These are phyloP conservation scores for Syritta pipiens DNA, from an alignment of 2,888 invertebrate genomes.

Conservation along the genomic window DNA sequence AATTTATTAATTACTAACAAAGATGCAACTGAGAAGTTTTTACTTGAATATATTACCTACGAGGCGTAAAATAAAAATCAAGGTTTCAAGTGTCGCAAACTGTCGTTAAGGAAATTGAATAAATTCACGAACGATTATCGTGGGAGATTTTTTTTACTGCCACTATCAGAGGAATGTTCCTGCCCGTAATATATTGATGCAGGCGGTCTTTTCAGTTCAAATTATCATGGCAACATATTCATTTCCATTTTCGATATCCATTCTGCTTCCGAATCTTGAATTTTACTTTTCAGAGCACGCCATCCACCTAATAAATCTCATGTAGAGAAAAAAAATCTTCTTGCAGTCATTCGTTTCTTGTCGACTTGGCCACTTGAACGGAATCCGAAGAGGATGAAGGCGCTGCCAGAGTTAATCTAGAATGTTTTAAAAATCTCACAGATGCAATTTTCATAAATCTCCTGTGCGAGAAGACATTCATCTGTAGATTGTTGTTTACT, in stretches of 20 bases:
- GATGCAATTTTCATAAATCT: constrained; percentile 60
- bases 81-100: no score
- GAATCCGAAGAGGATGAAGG: constrained; percentile 34
- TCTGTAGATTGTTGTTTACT: not conserved
- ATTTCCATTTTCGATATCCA: constrained; percentile 49
- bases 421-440: constrained; percentile 29
- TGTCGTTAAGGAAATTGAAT: no score
- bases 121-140: no score
- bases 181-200: not conserved
- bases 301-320: constrained; percentile 51
- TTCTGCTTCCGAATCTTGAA: constrained; percentile 32
- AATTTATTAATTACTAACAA: not conserved
- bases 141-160: no score
- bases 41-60: no score
- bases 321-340: constrained; percentile 28
- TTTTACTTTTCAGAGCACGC: constrained; percentile 43
- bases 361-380: constrained; percentile 21
- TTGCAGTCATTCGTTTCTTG: not conserved
- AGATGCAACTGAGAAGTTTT: no score
- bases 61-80: no score
- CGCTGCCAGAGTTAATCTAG: constrained; percentile 41
- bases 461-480: constrained; percentile 22
- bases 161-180: no score
- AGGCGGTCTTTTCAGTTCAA: not conserved
- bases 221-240: constrained; percentile 24